Evolutionary conservation across 2,797 vertebrate genomes (phyloP), one percentile per base, ranked within the genome.

Genomic region (Characodon lateralis): DNA sequence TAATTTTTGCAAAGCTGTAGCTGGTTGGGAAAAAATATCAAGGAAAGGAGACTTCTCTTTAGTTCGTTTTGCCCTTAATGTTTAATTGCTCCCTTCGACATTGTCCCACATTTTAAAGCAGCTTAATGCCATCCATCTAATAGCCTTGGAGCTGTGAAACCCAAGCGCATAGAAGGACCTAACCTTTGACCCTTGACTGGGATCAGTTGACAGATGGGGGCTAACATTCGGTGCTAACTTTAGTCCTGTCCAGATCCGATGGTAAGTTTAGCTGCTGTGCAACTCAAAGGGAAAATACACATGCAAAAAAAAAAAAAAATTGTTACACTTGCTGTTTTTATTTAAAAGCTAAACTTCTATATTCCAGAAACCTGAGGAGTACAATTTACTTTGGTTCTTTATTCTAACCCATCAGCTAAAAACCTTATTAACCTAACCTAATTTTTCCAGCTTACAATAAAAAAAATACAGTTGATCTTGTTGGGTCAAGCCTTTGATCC

Each of bases 201-300:
- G 87, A 89, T 94, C 91, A 87, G 90, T 86, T 94, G 88, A 92
- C 93, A 84, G 78, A 68, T 1, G 13, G 69, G 28, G 78, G 41
- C 90, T 92, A 93, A 92, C 88, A 90, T 91, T 89, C 88, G 86
- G 85, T 1, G 84, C 90, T 91, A 92, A 92, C 89, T 92, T 88
- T 92, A 90, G 89, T 84, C 80, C 71, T 75, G 28, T 81, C 82
- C 78, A 81, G 76, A 65, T 81, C 77, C 1, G 20, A 59, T 71
- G 74, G 87, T 80, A 85, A 83, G 65, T 59, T 82, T 78, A 83
- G 84, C 85, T 83, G 79, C 88, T 69, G 65, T 18, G 31, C 53
- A 80, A 50, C 66, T 75, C 46, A 73, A 81, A 72, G 48, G 51
- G 70, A 73, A 73, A 82, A 78, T 69, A 79, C 48, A 79, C 43